Evolutionary conservation across 2,888 invertebrate species (phyloP).

Genomic region (Synergus gifuensis): DNA sequence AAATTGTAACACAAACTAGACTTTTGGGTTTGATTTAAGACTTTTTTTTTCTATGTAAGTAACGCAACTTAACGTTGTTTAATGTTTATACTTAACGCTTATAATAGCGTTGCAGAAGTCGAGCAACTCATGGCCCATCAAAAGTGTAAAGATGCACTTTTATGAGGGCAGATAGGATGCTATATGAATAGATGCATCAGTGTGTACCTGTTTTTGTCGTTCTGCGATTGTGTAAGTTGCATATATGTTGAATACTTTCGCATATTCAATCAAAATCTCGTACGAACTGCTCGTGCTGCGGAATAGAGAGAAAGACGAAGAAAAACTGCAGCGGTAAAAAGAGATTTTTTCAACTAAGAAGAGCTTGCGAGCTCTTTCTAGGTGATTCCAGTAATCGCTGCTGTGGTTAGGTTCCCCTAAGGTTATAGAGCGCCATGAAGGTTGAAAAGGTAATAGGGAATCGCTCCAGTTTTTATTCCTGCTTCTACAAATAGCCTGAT

Average conservation of each 20-base stretch:
- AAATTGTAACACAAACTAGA: too few species aligned
- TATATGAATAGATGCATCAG: background rate
- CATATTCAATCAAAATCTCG: slow-evolving; percentile 28
- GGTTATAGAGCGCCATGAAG: slow-evolving; percentile 17
- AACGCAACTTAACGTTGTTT: background rate
- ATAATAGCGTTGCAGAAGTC: slow-evolving; percentile 5
- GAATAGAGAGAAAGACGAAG: background rate
- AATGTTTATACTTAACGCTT: background rate
- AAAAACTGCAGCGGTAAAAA: background rate
- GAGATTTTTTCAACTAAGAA: background rate
- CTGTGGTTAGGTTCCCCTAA: background rate
- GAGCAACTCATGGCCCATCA: slow-evolving; percentile 19
- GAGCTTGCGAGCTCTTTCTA: background rate
- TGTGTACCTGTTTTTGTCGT: background rate
- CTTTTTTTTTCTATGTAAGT: too few species aligned
- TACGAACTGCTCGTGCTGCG: background rate
- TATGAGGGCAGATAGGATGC: background rate
- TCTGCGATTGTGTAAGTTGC: background rate
- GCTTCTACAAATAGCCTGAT: slow-evolving; percentile 24
- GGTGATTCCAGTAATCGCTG: slow-evolving; percentile 24
- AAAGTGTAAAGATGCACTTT: slow-evolving; percentile 2
- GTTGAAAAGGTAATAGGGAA: background rate
- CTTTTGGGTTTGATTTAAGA: too few species aligned
- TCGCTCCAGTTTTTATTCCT: slow-evolving; percentile 25
- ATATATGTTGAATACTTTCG: background rate